Evolutionary conservation across 2,113 vertebrate species (phyloP).

Genomic region (Heteronetta atricapilla): DNA sequence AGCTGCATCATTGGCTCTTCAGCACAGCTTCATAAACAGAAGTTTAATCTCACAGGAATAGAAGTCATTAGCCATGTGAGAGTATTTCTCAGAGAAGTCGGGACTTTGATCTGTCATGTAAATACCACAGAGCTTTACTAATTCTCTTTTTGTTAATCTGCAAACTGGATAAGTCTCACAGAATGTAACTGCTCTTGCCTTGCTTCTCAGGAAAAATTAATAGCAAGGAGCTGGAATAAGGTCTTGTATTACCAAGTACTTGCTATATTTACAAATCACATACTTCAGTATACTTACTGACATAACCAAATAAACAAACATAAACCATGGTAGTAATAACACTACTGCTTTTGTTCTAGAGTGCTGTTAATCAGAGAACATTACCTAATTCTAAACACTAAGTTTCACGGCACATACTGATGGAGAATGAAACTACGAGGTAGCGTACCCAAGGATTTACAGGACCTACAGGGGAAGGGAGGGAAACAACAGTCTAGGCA

Average conservation of each 20-base stretch:
- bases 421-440: neutral
- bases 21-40: constrained; percentile 36
- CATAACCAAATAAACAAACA: constrained; percentile 1
- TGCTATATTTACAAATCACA: constrained; percentile 15
- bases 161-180: constrained; percentile 22
- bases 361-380: neutral
- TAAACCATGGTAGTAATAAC: neutral
- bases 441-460: neutral
- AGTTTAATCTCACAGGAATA: constrained; percentile 60
- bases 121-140: constrained; percentile 56
- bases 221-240: neutral
- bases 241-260: neutral
- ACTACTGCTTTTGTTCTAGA: neutral
- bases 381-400: neutral
- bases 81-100: constrained; percentile 28
- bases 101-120: constrained; percentile 64
- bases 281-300: neutral
- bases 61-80: constrained; percentile 57
- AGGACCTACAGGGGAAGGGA: neutral
- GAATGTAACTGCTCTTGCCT: constrained; percentile 8
- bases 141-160: constrained; percentile 69
- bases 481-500: neutral
- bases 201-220: constrained; percentile 14
- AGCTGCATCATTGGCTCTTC: constrained; percentile 47
- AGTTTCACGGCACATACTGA: neutral